A percentile compares a stretch with the other conserved stretches of the same genome.
These are phyloP conservation scores for Smutsia gigantea DNA, from an alignment of 2,797 vertebrate species.

Conservation along the genomic window DNA sequence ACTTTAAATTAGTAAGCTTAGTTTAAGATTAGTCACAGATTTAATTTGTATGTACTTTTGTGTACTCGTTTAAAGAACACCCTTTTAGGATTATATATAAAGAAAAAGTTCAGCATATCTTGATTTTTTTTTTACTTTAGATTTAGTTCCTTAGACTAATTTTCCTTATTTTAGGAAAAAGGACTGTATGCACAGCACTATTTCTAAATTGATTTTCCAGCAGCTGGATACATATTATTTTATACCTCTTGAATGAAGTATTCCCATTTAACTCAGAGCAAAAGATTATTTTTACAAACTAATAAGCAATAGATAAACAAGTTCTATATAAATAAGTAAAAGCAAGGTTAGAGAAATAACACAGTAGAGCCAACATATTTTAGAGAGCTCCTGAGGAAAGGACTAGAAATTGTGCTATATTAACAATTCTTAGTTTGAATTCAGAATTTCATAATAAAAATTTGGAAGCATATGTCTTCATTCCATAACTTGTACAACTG, in stretches of 20 bases:
- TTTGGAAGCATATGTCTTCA: not conserved
- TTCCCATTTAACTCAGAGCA: not conserved
- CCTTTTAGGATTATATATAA: not conserved
- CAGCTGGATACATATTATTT: not conserved
- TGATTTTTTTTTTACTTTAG: not conserved
- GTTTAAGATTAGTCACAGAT: not conserved
- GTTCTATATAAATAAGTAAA: not conserved
- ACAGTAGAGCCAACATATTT: not conserved
- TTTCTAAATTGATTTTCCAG: not conserved
- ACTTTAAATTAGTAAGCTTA: not conserved
- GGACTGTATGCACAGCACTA: not conserved
- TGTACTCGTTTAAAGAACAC: not conserved
- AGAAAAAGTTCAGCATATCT: not conserved
- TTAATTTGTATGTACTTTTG: not conserved
- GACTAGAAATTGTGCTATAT: not conserved
- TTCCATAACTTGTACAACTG: not conserved
- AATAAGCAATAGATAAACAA: not conserved
- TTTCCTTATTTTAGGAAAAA: not conserved
- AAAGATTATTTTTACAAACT: not conserved
- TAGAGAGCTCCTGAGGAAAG: not conserved
- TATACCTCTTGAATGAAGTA: not conserved
- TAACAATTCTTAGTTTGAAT: conserved; percentile 11
- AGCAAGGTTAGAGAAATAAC: not conserved
- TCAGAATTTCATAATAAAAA: not conserved
- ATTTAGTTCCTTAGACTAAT: not conserved